These are phyloP conservation scores for Vidua macroura DNA, from an alignment of 2,113 vertebrate species.

Conservation along the genomic window DNA sequence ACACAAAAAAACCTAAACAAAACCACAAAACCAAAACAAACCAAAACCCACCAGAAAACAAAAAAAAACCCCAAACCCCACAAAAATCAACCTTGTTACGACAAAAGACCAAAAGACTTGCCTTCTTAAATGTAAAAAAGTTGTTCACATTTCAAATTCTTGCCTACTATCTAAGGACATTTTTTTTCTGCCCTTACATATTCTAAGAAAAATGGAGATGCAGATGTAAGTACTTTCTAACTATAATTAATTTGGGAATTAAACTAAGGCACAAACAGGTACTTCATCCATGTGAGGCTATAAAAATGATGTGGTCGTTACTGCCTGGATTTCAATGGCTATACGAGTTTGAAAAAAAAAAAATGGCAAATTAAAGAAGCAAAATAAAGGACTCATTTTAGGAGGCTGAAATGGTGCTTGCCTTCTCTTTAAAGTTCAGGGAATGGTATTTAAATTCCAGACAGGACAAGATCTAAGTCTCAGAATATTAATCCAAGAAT, in stretches of 20 bases:
- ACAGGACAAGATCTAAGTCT: neutral
- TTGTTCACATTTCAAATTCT: neutral
- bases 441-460: neutral
- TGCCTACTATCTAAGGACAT: neutral
- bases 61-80: neutral
- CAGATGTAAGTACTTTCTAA: neutral
- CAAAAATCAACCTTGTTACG: neutral
- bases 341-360: neutral
- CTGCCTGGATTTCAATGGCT: neutral
- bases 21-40: neutral
- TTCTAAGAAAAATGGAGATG: neutral
- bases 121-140: neutral
- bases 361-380: neutral
- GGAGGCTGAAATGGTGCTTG: neutral
- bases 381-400: neutral
- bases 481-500: slow-evolving; percentile 4
- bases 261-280: neutral
- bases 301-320: neutral
- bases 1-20: neutral
- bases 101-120: neutral
- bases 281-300: neutral
- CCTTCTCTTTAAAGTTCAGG: neutral
- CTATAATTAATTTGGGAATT: neutral
- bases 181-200: neutral
- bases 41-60: neutral